Base-by-base conservation (phyloP, 2,113 vertebrate genomes). In the Madoqua kirkii region DNA sequence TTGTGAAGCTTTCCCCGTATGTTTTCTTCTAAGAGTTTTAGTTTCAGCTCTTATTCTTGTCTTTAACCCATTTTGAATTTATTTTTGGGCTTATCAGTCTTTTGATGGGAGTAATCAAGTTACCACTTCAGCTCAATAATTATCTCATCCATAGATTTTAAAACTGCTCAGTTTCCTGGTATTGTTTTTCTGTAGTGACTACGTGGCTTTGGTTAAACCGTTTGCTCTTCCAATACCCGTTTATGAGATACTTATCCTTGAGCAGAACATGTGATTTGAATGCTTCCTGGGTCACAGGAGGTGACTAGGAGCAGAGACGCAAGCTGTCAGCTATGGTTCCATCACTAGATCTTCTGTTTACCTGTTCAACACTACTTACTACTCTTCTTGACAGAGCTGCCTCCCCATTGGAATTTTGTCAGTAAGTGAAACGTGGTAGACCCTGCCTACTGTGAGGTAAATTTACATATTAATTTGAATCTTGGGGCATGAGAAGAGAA, bases 171-270 rank as follows among this genome's bases (percentile, higher is more conserved):
- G 54, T 84, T 85, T 88, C 60, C 91, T 64, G 21, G 64, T 89
- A 23, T 17, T 87, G 36, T 88, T 92, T 96, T 91, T 67, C 82
- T 40, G 29, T 74, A 85, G 76, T 57, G 29, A 79, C 78, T 94
- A 33, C 54, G 40, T 79, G 55, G 29, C 43, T 92, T 91, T 89
- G 45, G 50, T 84, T 93, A 89, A 67, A 52, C 71, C 17, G 33
- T 57, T 93, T 85, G 50, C 54, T 87, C 25, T 59, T 52, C 43
- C 85, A n/a, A 94, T 50, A 55, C 87, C 54, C 60, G 25, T 90
- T 85, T 67, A 83, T 82, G 57, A 87, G 82, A 33, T 43, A 86
- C 93, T 95, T 93, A 71, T 93, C 54, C 92, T 95, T 67, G 86
- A 90, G 33, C 45, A 91, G 54, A 91, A 60, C n/a, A n/a, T 40